Base-by-base conservation (phyloP, 1,140 invertebrate genomes). In the Uloborus diversus region DNA sequence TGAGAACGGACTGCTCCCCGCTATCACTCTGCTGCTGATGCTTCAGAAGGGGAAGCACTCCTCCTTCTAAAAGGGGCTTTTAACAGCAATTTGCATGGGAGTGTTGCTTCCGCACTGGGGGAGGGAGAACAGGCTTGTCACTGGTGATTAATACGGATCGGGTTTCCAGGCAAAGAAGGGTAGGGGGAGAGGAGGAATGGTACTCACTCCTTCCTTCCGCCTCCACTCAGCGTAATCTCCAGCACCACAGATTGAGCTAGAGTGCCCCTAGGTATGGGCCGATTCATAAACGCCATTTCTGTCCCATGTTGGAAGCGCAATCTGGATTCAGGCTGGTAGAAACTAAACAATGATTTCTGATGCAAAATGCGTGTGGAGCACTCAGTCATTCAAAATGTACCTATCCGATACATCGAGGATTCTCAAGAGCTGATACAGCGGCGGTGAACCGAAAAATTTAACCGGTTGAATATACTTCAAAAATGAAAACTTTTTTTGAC, bases 21-120 rank as follows among this genome's bases (percentile, higher is more conserved):
- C n/a, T n/a, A n/a, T n/a, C n/a, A n/a, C n/a, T n/a, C n/a, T n/a
- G n/a, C n/a, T n/a, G n/a, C n/a, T n/a, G n/a, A n/a, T n/a, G n/a
- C 59, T 62, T 30, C 59, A 30, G 47, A 51, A 11, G 17, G 32
- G 14, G 5, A 25, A 47, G 35, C 3, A 20, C n/a, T 20, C 57
- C 71, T 47, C 42, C 53, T 64, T 64, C 71, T 75, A 75, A 75
- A 75, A 75, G 71, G 57, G 71, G 71, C 71, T 75, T 75, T 75
- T 75, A 75, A 53, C 71, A 75, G 71, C 71, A 75, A 75, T 75
- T 75, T 75, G 71, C 47, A 51, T 28, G 59, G 71, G 32, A 61
- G 20, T 47, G 35, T 33, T 17, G 32, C 27, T 51, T 49, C 42
- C 42, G 23, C 42, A 2, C 28, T 28, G 59, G 27, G 13, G 0